Evolutionary conservation across 2,797 vertebrate species (phyloP), one percentile per base, ranked within the genome.

Genomic region (Decapterus maruadsi): DNA sequence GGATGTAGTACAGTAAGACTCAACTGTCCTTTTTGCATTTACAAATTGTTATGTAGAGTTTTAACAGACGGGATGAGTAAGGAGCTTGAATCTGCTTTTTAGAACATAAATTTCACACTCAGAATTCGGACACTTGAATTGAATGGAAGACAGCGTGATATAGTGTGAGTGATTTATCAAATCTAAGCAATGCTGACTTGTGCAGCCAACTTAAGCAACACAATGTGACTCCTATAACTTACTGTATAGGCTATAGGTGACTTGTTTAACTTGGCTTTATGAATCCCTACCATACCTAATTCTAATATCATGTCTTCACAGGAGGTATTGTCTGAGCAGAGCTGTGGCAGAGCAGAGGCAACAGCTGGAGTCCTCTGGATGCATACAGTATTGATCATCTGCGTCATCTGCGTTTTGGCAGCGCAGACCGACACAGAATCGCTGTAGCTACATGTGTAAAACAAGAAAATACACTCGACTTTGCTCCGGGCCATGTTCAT

Each of bases 161-260:
- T 26, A 26, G 26, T 26, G 26, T 26, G 26, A 26, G 26, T 43
- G 42, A 43, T 26, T 26, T 43, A 14, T 13, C 42, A 43, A 13
- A 43, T 43, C 42, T 4, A 43, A 16, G 14, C 42, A 43, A 16
- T 14, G 1, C 42, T 16, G 42, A 43, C 14, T 14, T 13, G 12
- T n/a, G 55, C 19, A 38, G 56, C 34, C 34, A 20, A 38, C 56
- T 38, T 11, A 36, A 57, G 31, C 36, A 36, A 57, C n/a, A 36
- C 9, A 36, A 10, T 12, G 31, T 58, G 56, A 58, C 20, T 58
- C 11, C 56, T 58, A 38, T 58, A 19, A 38, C 34, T 38, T 58
- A n/a, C n/a, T n/a, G n/a, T n/a, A n/a, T n/a, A n/a, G n/a, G 56
- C 56, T 57, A 16, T 36, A n/a, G 31, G 31, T 58, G 56, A 57